Percentiles rank a stretch among this genome's conserved stretches.
phyloP scores from a whole-genome alignment of 2,113 vertebrate genomes.

The Sterrhoptilus dennistouni region DNA sequence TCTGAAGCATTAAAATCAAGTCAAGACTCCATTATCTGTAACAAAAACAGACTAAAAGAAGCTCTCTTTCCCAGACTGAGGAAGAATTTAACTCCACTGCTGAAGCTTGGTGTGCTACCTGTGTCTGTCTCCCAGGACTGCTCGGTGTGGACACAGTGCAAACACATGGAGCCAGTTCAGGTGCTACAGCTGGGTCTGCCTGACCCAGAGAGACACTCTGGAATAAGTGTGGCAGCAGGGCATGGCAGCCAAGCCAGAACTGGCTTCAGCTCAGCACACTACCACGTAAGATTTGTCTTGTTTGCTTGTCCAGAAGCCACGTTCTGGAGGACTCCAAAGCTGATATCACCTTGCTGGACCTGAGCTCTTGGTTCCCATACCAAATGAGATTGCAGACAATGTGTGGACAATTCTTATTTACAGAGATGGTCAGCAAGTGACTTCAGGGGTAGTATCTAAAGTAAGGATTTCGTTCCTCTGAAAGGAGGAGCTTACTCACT shows the following conservation, averaged over 20 bases:
- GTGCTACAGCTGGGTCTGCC: not conserved
- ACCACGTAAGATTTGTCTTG: not conserved
- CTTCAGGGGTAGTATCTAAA: not conserved
- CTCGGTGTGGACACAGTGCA: fast-evolving
- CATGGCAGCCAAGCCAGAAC: not conserved
- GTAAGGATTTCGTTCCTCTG: not conserved
- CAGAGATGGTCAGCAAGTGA: not conserved
- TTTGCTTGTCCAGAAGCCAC: not conserved
- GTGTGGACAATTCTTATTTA: not conserved
- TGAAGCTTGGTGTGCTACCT: not conserved
- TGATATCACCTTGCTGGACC: not conserved
- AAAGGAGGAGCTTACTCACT: not conserved
- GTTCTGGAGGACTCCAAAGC: not conserved
- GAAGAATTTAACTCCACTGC: not conserved
- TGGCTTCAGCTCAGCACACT: not conserved
- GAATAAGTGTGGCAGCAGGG: not conserved
- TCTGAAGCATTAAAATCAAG: not conserved
- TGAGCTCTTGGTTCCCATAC: not conserved
- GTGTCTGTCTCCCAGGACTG: not conserved
- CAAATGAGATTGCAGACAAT: not conserved
- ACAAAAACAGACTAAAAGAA: not conserved
- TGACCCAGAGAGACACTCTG: not conserved
- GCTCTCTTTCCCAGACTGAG: not conserved
- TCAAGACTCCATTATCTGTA: not conserved
- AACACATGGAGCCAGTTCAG: not conserved